Percentiles rank a stretch among this genome's conserved stretches.
phyloP scores from a whole-genome alignment of 2,113 vertebrate genomes.

The Romanogobio albipinnatus region DNA sequence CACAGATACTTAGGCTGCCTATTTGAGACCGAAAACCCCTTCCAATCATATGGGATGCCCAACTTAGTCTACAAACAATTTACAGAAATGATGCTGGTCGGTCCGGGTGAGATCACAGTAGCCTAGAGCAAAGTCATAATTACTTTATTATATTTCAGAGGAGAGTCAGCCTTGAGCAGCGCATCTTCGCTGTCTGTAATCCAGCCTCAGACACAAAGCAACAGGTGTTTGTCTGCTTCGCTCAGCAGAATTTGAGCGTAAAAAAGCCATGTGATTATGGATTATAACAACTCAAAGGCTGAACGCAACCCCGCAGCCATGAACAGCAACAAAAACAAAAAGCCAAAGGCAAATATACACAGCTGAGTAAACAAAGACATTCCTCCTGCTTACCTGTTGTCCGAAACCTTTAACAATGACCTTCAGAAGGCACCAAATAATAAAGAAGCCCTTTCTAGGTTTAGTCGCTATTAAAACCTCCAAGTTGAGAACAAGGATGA shows the following conservation, averaged over 20 bases:
- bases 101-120: background rate
- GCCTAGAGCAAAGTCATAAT: background rate
- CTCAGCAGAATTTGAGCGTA: background rate
- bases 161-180: background rate
- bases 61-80: background rate
- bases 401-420: background rate
- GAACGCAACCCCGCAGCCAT: background rate
- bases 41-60: background rate
- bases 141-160: background rate
- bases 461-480: background rate
- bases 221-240: slow-evolving; percentile 65
- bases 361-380: slow-evolving; percentile 35
- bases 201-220: slow-evolving; percentile 48
- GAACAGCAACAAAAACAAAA: slow-evolving; percentile 15
- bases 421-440: background rate
- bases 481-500: slow-evolving; percentile 15
- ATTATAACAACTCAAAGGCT: slow-evolving; percentile 17
- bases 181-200: slow-evolving; percentile 1
- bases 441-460: background rate
- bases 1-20: too few species aligned
- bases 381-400: slow-evolving; percentile 40
- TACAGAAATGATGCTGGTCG: too few species aligned
- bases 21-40: background rate
- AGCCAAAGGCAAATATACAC: slow-evolving; percentile 1
- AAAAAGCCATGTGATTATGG: slow-evolving; percentile 7